Percentiles rank a stretch among this genome's conserved stretches.
Conservation (phyloP, 92 coral and sea anemone genomes). For the Nematostella vectensis region DNA sequence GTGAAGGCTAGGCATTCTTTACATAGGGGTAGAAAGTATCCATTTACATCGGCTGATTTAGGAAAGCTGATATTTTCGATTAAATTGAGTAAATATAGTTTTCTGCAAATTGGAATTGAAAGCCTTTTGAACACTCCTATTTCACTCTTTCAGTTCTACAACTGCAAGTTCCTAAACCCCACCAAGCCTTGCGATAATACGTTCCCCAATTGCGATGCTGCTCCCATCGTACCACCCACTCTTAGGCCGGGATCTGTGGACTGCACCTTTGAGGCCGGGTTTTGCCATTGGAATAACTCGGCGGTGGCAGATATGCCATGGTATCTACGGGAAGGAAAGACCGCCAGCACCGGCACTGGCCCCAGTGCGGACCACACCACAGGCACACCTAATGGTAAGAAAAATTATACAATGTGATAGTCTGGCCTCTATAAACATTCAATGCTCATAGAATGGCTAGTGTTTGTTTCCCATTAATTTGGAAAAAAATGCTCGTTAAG, state of each 20-base stretch:
- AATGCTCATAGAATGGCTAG: no score
- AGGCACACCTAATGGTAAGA: conserved; percentile 55
- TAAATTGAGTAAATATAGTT: no score
- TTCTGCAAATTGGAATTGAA: no score
- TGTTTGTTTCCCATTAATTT: no score
- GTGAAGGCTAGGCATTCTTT: no score
- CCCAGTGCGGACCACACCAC: conserved; percentile 76
- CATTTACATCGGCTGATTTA: no score
- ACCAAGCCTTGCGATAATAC: conserved; percentile 40
- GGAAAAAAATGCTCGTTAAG: no score
- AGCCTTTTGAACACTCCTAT: no score
- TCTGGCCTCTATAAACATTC: no score
- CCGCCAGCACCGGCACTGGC: conserved; percentile 63
- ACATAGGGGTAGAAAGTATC: no score
- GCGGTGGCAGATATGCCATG: conserved; percentile 85
- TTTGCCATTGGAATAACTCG: conserved; percentile 85
- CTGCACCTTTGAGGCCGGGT: conserved; percentile 77
- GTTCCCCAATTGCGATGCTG: conserved; percentile 36
- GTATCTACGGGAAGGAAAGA: conserved; percentile 64
- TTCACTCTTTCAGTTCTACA: conserved; percentile 57
- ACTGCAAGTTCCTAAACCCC: conserved; percentile 45
- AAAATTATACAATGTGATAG: no score
- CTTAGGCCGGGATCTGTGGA: conserved; percentile 59
- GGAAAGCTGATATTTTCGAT: no score
- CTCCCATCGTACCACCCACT: conserved; percentile 57